Conservation (phyloP, 2,113 vertebrate species). For the Actinemys pallida region DNA sequence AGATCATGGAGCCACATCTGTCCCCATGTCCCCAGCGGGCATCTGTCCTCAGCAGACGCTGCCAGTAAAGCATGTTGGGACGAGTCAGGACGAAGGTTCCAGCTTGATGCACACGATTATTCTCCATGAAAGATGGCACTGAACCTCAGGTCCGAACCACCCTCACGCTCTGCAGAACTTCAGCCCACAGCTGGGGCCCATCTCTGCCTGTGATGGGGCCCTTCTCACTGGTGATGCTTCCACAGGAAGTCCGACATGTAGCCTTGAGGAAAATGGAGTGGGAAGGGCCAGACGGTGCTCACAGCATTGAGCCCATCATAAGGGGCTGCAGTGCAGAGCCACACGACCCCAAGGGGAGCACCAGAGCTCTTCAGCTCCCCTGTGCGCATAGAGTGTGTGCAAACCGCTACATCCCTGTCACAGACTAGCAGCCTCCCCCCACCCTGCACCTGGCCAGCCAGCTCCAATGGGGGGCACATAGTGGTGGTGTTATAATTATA, state of each 20-base stretch:
- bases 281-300: neutral
- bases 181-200: neutral
- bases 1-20: neutral
- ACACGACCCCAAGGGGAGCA: neutral
- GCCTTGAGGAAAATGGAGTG: neutral
- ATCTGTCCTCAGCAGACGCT: fast-evolving
- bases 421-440: neutral
- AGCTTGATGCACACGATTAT: fast-evolving
- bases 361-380: neutral
- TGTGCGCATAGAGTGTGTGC: neutral
- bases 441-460: neutral
- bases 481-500: neutral
- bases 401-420: neutral
- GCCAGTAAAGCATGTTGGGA: fast-evolving
- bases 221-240: neutral
- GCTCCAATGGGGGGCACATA: neutral
- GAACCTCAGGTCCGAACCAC: neutral
- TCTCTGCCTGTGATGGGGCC: neutral
- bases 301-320: neutral
- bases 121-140: neutral
- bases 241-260: neutral
- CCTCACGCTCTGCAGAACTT: neutral
- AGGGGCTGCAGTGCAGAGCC: neutral
- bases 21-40: fast-evolving
- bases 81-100: neutral